phyloP scores from a whole-genome alignment of 2,113 vertebrate genomes.

The Isichthys henryi region DNA sequence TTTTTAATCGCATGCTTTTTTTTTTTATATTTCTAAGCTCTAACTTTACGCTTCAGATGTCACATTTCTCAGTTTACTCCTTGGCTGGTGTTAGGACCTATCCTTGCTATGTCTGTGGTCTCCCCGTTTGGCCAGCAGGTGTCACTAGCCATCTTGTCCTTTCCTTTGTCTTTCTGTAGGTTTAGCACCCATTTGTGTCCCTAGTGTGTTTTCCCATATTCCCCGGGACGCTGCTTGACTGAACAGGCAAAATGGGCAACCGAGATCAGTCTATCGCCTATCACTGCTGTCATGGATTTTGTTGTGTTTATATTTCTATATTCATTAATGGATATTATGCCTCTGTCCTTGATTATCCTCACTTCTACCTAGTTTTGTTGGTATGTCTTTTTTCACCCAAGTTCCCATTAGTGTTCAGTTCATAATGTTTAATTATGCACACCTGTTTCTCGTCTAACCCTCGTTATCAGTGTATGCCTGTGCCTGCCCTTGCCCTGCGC shows the following conservation, averaged over 20 bases:
- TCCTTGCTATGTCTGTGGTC: neutral
- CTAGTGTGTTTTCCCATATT: neutral
- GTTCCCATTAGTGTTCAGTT: neutral
- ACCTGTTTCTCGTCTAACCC: neutral
- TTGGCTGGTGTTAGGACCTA: neutral
- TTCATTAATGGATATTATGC: neutral
- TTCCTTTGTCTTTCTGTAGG: neutral
- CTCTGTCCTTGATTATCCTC: neutral
- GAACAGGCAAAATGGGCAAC: neutral
- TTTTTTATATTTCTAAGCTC: neutral
- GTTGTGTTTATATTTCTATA: neutral
- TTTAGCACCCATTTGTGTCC: neutral
- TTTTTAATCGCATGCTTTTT: neutral
- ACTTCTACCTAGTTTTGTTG: neutral
- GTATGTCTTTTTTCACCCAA: neutral
- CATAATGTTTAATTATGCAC: neutral
- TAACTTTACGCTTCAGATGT: neutral
- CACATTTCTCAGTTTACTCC: neutral
- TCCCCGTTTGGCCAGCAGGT: neutral
- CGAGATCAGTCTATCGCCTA: neutral
- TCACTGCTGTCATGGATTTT: neutral
- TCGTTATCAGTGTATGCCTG: neutral
- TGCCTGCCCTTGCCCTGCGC: neutral
- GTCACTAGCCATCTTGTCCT: neutral
- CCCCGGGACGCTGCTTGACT: neutral